These are phyloP conservation scores for Bombus sylvicola DNA, from an alignment of 1,140 invertebrate species.

Conservation along the genomic window DNA sequence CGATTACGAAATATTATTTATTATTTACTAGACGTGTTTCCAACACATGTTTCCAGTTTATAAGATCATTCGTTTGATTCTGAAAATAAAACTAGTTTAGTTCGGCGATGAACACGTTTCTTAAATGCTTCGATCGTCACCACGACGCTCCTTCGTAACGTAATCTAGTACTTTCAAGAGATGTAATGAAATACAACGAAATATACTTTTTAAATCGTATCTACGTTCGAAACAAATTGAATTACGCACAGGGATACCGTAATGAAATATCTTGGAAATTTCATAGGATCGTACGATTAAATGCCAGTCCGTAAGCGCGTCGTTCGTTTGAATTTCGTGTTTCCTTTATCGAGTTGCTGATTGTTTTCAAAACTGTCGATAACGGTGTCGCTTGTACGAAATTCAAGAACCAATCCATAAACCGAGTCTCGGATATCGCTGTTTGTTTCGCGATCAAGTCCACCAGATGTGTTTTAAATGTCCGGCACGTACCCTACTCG, in stretches of 20 bases:
- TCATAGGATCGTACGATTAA: background rate
- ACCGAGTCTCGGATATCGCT: background rate
- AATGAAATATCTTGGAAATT: background rate
- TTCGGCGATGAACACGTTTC: no score
- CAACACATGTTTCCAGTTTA: no score
- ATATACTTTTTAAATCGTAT: background rate
- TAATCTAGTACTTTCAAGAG: no score
- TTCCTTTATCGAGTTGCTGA: constrained; percentile 11
- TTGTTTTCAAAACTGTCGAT: constrained; percentile 24
- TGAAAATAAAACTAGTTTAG: no score
- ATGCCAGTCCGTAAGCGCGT: background rate
- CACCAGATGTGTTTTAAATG: constrained; percentile 16
- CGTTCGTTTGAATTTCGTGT: background rate
- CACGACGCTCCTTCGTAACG: no score
- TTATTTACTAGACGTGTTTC: no score
- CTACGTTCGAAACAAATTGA: no score
- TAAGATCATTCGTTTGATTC: no score
- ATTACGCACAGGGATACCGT: background rate
- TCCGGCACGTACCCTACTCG: background rate
- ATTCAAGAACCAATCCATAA: constrained; percentile 19
- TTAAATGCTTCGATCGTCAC: no score
- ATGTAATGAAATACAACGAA: background rate
- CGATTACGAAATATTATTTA: no score
- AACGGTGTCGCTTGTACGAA: background rate
- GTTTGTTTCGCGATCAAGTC: background rate